phyloP scores from a whole-genome alignment of 2,113 vertebrate genomes.

The Anoura caudifer region DNA sequence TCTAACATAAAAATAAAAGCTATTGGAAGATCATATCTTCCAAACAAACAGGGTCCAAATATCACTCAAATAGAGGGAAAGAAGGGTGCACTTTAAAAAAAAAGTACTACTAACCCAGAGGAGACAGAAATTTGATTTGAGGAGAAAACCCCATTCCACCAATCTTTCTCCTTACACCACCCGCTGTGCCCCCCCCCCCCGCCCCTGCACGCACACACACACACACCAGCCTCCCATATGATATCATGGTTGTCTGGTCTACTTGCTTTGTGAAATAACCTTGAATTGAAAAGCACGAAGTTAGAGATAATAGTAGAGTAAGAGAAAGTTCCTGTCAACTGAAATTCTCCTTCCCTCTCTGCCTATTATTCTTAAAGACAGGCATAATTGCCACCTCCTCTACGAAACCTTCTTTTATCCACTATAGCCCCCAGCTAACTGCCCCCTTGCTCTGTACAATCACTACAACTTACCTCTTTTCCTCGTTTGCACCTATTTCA shows the following conservation, averaged over 20 bases:
- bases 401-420: background rate
- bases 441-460: background rate
- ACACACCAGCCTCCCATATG: background rate
- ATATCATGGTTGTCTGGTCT: background rate
- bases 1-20: background rate
- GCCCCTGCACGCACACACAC: too few relatives aligned
- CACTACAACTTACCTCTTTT: background rate
- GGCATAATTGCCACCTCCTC: background rate
- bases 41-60: background rate
- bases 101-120: background rate
- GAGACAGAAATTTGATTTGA: background rate
- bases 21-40: background rate
- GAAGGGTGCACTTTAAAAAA: background rate
- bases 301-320: background rate
- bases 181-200: too few relatives aligned
- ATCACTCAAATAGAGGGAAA: background rate
- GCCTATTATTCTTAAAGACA: background rate
- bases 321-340: background rate
- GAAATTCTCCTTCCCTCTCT: background rate
- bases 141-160: background rate
- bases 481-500: background rate
- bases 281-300: background rate
- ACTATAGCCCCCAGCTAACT: too few relatives aligned
- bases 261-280: background rate
- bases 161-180: background rate